These are phyloP conservation scores for Chitala chitala DNA, from an alignment of 2,113 vertebrate genomes.

Conservation along the genomic window DNA sequence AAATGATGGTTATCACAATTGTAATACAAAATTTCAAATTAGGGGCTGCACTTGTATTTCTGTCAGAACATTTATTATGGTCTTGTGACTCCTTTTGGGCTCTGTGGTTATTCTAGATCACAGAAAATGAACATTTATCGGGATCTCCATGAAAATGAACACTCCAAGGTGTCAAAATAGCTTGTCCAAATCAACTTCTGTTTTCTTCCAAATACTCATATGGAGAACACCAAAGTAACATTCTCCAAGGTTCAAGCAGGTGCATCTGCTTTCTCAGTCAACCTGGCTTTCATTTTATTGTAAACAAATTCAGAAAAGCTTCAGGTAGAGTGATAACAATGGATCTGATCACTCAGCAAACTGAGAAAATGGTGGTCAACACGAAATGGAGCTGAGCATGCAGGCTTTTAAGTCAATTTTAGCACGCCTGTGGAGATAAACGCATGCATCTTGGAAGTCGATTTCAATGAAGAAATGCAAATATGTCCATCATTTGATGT, in stretches of 20 bases:
- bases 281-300: background rate
- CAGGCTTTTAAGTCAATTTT: background rate
- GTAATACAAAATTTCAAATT: background rate
- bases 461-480: slow-evolving; percentile 10
- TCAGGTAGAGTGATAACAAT: background rate
- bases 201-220: too few species aligned
- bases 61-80: background rate
- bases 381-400: background rate
- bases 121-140: too few species aligned
- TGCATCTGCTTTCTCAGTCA: too few species aligned
- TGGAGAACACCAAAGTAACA: too few species aligned
- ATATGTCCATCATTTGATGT: slow-evolving; percentile 25
- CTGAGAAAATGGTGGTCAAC: background rate
- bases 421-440: background rate
- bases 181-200: too few species aligned
- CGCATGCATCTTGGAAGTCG: background rate
- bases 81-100: too few species aligned
- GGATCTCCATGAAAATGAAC: too few species aligned
- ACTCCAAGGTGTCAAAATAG: too few species aligned
- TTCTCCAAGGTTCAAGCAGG: too few species aligned
- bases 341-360: background rate
- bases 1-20: background rate
- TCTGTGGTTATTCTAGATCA: too few species aligned
- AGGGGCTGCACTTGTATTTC: background rate
- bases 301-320: background rate